Conservation (phyloP, 1,140 invertebrate genomes). For the Cyrtorhinus lividipennis region DNA sequence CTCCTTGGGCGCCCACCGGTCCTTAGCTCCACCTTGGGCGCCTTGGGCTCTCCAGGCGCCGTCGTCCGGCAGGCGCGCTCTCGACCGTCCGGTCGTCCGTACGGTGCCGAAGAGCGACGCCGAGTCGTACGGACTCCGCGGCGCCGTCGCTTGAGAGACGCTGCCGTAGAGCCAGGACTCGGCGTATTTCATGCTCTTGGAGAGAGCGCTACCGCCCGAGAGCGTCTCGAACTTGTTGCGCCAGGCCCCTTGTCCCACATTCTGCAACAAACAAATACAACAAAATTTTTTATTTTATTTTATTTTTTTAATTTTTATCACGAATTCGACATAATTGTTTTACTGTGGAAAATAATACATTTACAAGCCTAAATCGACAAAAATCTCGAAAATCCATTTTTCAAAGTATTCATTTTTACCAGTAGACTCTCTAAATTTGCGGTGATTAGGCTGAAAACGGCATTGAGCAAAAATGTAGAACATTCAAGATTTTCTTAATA, state of each 20-base stretch:
- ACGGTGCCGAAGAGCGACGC: constrained; percentile 32
- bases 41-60: constrained; percentile 36
- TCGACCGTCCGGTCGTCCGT: neutral
- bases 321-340: neutral
- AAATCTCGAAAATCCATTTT: too few relatives aligned
- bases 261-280: constrained; percentile 19
- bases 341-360: too few relatives aligned
- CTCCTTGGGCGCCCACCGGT: constrained; percentile 23
- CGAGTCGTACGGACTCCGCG: constrained; percentile 27
- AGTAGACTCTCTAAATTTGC: too few relatives aligned
- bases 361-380: too few relatives aligned
- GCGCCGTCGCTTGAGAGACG: constrained; percentile 46
- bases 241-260: constrained; percentile 15
- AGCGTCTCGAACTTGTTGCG: constrained; percentile 28
- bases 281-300: neutral
- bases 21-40: constrained; percentile 36
- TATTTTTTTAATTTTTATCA: too few relatives aligned
- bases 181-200: constrained; percentile 66
- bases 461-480: too few relatives aligned
- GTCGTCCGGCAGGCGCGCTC: constrained; percentile 1
- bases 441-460: too few relatives aligned
- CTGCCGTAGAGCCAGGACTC: constrained; percentile 69
- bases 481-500: too few relatives aligned
- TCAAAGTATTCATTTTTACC: too few relatives aligned
- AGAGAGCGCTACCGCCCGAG: constrained; percentile 40